Evolutionary conservation across 2,113 vertebrate genomes (phyloP).

Genomic region (Oophaga pumilio): DNA sequence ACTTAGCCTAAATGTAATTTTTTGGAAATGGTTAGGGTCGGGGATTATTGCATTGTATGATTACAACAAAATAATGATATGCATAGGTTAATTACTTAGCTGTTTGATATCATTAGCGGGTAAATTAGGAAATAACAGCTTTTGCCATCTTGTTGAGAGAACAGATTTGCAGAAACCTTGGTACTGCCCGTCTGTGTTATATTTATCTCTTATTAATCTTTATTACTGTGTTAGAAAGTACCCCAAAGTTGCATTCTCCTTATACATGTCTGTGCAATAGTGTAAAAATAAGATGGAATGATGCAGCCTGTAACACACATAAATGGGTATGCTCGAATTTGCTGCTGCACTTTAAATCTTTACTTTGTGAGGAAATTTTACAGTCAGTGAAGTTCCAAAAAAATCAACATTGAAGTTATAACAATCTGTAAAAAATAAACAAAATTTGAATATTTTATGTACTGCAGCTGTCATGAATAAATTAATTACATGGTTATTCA

Average conservation of each 20-base stretch:
- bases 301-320: not conserved
- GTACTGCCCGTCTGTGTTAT: not conserved
- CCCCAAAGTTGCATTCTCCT: not conserved
- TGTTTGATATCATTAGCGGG: not conserved
- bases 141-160: not conserved
- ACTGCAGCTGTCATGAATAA: conserved; percentile 48
- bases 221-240: no score
- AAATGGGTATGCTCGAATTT: not conserved
- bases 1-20: no score
- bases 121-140: not conserved
- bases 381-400: not conserved
- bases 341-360: not conserved
- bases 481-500: conserved; percentile 48
- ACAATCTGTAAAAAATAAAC: conserved; percentile 24
- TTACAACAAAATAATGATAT: not conserved
- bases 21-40: no score
- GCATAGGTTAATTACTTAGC: not conserved
- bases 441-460: conserved; percentile 48
- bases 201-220: not conserved
- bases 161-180: not conserved
- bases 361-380: not conserved
- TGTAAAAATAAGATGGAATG: not conserved
- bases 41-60: not conserved
- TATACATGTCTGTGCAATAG: not conserved
- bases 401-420: conserved; percentile 33